These are phyloP conservation scores for Agrilus biguttatus DNA, from an alignment of 2,888 invertebrate genomes.

Conservation along the genomic window DNA sequence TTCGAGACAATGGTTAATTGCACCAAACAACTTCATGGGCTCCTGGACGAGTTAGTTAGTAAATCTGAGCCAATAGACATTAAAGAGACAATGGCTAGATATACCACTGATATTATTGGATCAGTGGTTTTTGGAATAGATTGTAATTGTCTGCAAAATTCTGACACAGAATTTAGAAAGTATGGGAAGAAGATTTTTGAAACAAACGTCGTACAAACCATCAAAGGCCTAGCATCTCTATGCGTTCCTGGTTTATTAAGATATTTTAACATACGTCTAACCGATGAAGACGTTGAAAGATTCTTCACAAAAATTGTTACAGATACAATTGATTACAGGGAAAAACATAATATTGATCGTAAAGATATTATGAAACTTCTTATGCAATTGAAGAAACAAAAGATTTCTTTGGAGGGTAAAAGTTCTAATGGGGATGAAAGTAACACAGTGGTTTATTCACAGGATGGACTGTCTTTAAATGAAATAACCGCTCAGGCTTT, in stretches of 20 bases:
- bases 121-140: slow-evolving; percentile 40
- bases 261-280: no score
- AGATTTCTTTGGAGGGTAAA: not conserved
- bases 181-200: slow-evolving; percentile 8
- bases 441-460: no score
- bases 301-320: no score
- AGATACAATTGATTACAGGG: slow-evolving; percentile 2
- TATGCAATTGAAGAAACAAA: slow-evolving; percentile 1
- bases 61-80: slow-evolving; percentile 24
- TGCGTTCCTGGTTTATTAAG: no score
- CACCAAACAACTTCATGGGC: slow-evolving; percentile 16
- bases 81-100: slow-evolving; percentile 29
- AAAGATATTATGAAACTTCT: slow-evolving; percentile 5
- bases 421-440: no score
- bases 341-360: not conserved
- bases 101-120: slow-evolving; percentile 35
- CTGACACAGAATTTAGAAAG: slow-evolving; percentile 31
- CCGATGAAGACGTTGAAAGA: no score
- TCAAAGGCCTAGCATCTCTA: not conserved
- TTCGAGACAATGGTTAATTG: slow-evolving; percentile 20
- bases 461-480: slow-evolving; percentile 22
- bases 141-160: slow-evolving; percentile 35
- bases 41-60: slow-evolving; percentile 11
- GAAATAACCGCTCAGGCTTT: slow-evolving; percentile 36
- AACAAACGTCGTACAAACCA: not conserved